Conservation (phyloP, 2,797 vertebrate genomes). For the Crenuchus spilurus region DNA sequence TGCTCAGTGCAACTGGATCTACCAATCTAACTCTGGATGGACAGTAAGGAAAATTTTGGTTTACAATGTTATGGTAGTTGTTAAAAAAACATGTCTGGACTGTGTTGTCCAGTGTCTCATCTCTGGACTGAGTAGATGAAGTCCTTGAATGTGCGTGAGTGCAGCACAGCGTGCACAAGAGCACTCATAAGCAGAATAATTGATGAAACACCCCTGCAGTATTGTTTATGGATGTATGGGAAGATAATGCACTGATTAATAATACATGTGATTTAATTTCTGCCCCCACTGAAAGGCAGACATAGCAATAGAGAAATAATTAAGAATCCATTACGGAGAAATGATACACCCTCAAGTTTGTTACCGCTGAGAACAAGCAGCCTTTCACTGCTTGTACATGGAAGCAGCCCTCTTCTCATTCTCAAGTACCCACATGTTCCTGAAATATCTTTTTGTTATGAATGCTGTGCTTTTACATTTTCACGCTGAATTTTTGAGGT, state of each 20-base stretch:
- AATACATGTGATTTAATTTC: conserved; percentile 54
- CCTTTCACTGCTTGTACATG: neutral
- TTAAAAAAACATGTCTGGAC: too few species aligned
- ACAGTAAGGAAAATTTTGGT: too few species aligned
- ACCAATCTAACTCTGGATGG: too few species aligned
- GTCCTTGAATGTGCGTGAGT: neutral
- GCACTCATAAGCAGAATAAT: conserved; percentile 40
- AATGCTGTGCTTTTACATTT: neutral
- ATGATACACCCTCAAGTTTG: conserved; percentile 37
- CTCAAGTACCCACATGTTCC: neutral
- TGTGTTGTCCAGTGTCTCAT: neutral
- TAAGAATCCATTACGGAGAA: conserved; percentile 50
- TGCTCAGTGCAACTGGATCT: too few species aligned
- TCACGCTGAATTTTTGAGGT: conserved; percentile 10
- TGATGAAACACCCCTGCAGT: conserved; percentile 29
- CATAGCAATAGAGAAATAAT: conserved; percentile 51
- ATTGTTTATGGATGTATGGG: conserved; percentile 51
- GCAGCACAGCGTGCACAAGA: neutral
- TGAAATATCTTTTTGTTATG: neutral
- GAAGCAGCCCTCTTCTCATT: neutral
- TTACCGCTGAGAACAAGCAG: conserved; percentile 14
- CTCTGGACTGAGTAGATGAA: neutral
- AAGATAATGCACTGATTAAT: conserved; percentile 49
- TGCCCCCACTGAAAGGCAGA: conserved; percentile 46
- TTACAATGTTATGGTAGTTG: too few species aligned